Percentiles rank a stretch among this genome's conserved stretches.
Evolutionary conservation across 2,888 invertebrate species (phyloP).

Genomic region (Steinernema carpocapsae): DNA sequence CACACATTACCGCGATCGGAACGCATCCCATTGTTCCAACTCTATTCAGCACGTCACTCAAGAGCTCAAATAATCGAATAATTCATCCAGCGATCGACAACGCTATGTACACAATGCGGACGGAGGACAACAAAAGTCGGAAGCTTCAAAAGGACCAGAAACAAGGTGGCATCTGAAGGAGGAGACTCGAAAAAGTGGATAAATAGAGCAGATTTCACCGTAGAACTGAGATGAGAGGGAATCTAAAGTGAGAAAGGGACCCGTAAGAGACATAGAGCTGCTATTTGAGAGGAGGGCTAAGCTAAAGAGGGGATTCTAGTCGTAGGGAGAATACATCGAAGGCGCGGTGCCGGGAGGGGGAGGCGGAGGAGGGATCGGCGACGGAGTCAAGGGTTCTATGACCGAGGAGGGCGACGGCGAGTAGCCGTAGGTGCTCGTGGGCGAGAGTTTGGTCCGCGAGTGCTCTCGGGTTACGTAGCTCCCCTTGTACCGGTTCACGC

Average conservation of each 20-base stretch:
- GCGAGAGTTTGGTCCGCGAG: conserved; percentile 57
- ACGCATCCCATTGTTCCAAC: background rate
- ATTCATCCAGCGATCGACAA: conserved; percentile 26
- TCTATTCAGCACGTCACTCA: background rate
- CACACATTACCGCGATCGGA: background rate
- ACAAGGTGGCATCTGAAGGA: background rate
- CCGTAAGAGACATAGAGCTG: conserved; percentile 12
- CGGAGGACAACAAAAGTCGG: conserved; percentile 14
- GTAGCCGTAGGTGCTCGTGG: conserved; percentile 31
- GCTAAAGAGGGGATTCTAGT: background rate
- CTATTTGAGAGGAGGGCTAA: background rate
- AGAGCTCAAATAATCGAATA: conserved; percentile 29
- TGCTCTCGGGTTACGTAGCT: conserved; percentile 63
- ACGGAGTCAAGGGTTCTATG: conserved; percentile 41
- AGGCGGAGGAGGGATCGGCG: conserved; percentile 28
- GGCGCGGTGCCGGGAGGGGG: background rate
- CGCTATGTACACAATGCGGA: conserved; percentile 28
- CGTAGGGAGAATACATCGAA: conserved; percentile 25
- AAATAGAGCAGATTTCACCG: conserved; percentile 31
- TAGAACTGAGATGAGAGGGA: conserved; percentile 28
- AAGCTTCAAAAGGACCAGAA: conserved; percentile 15
- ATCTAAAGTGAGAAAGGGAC: conserved; percentile 14
- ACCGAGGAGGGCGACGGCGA: conserved; percentile 38
- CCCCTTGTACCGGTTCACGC: conserved; percentile 52
- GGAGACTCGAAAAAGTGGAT: background rate